phyloP scores from a whole-genome alignment of 2,113 vertebrate genomes.

The Cettia cetti region DNA sequence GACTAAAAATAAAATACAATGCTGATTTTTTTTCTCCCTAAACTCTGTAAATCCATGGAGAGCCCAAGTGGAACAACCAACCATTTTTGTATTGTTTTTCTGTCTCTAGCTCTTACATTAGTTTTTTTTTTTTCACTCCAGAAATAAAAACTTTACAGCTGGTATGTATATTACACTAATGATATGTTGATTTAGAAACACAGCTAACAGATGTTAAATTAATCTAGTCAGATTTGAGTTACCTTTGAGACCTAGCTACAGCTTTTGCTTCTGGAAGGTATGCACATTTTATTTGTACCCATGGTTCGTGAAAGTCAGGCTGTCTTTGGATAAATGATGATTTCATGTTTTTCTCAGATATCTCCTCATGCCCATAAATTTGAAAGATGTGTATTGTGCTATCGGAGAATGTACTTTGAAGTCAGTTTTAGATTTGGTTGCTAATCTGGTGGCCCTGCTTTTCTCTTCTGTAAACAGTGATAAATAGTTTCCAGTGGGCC shows the following conservation, averaged over 20 bases:
- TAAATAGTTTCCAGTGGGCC: not conserved
- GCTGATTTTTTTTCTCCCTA: not conserved
- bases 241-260: not conserved
- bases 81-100: not conserved
- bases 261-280: not conserved
- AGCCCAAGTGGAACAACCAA: not conserved
- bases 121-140: not conserved
- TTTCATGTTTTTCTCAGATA: not conserved
- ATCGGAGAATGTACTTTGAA: not conserved
- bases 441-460: not conserved
- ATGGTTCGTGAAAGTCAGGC: not conserved
- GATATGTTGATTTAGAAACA: constrained; percentile 4
- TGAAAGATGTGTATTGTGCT: not conserved
- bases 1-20: not conserved
- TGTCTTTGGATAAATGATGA: not conserved
- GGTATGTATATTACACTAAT: not conserved
- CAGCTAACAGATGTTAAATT: not conserved
- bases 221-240: not conserved
- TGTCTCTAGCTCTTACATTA: not conserved
- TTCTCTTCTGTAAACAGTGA: not conserved
- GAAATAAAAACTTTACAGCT: not conserved
- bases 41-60: not conserved
- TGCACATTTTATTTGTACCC: not conserved
- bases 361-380: not conserved
- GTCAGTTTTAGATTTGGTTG: not conserved